Percentiles rank a stretch among this genome's conserved stretches.
Conservation (phyloP, 1,140 invertebrate genomes). For the Leptonema lineaticorne region DNA sequence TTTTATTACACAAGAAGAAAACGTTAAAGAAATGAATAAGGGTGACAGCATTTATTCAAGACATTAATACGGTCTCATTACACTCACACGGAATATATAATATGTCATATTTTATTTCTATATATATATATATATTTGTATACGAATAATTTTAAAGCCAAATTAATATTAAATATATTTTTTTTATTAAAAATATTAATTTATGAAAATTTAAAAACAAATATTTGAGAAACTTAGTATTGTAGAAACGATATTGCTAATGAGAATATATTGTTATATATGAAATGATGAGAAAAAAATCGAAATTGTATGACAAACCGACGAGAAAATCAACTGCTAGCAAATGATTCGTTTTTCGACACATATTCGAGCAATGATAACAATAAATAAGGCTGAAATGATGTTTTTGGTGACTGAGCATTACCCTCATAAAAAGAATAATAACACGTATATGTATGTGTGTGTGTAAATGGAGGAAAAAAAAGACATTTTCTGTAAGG, state of each 20-base stretch:
- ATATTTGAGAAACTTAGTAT: too few relatives aligned
- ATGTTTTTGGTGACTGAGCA: slow-evolving; percentile 23
- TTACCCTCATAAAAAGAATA: slow-evolving; percentile 28
- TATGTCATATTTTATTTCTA: too few relatives aligned
- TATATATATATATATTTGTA: not conserved
- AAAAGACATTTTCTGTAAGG: not conserved
- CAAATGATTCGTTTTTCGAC: too few relatives aligned
- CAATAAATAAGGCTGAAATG: slow-evolving; percentile 26
- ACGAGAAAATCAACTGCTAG: not conserved
- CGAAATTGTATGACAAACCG: not conserved
- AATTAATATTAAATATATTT: too few relatives aligned
- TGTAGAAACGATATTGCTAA: too few relatives aligned
- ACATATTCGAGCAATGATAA: slow-evolving; percentile 19
- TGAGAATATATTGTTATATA: too few relatives aligned
- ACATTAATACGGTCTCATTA: not conserved
- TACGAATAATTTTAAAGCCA: not conserved
- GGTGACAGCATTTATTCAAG: not conserved
- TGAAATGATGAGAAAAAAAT: not conserved
- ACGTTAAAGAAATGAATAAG: not conserved
- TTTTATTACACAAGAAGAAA: too few relatives aligned
- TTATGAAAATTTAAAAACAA: too few relatives aligned
- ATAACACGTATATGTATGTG: too few relatives aligned
- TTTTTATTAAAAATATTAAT: too few relatives aligned
- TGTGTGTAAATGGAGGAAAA: slow-evolving; percentile 1
- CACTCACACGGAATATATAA: too few relatives aligned